phyloP scores from a whole-genome alignment of 2,888 invertebrate species.

The Leptothorax acervorum region DNA sequence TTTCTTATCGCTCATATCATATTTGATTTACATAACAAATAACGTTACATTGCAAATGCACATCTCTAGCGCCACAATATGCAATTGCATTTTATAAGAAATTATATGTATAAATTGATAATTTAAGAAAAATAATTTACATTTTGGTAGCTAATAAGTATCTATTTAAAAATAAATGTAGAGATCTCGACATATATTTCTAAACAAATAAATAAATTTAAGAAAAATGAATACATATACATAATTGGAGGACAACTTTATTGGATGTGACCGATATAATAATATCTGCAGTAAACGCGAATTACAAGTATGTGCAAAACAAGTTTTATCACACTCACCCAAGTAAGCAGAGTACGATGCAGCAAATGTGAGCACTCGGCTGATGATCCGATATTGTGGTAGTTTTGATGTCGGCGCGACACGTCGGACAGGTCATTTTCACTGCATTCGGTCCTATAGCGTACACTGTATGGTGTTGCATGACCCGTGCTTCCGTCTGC shows the following conservation, averaged over 20 bases:
- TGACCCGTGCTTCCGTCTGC: slow-evolving; percentile 77
- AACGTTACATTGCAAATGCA: background rate
- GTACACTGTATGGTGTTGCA: slow-evolving; percentile 79
- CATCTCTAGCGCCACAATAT: background rate
- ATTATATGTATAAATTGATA: background rate
- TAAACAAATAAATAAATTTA: background rate
- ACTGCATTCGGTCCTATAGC: slow-evolving; percentile 81
- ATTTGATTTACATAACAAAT: background rate
- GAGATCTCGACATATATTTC: background rate
- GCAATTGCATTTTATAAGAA: background rate
- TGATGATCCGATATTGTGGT: slow-evolving; percentile 85
- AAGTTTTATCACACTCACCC: slow-evolving; percentile 79
- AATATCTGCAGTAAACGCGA: background rate
- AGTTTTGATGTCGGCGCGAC: slow-evolving; percentile 85
- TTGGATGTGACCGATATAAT: background rate
- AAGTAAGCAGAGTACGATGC: slow-evolving; percentile 83
- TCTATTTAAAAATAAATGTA: background rate
- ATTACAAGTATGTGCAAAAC: background rate
- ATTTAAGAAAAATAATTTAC: background rate
- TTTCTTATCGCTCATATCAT: background rate
- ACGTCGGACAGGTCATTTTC: slow-evolving; percentile 85
- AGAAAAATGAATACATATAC: background rate
- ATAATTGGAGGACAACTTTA: background rate
- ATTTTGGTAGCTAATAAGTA: background rate
- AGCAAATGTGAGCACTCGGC: slow-evolving; percentile 85